These are phyloP conservation scores for Triops longicaudatus DNA, from an alignment of 1,140 invertebrate genomes.

Conservation along the genomic window DNA sequence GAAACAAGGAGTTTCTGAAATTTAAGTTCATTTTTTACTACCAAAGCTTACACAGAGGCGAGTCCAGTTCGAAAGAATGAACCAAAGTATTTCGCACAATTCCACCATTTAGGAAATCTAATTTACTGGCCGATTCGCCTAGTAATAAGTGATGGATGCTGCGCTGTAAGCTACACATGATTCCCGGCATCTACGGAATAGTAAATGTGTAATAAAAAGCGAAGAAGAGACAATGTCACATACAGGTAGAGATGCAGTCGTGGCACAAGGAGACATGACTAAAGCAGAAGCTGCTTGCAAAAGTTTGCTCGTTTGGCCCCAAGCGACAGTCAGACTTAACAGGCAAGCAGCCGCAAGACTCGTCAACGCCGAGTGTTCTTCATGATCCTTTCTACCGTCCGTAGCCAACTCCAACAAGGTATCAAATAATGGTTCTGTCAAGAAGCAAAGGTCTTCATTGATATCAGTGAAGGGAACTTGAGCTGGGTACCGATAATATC, in stretches of 20 bases:
- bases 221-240: slow-evolving; percentile 16
- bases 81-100: slow-evolving; percentile 67
- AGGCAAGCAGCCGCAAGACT: slow-evolving; percentile 70
- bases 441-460: slow-evolving; percentile 49
- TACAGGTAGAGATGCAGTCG: slow-evolving; percentile 51
- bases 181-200: slow-evolving; percentile 63
- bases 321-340: slow-evolving; percentile 79
- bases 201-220: slow-evolving; percentile 26
- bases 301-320: slow-evolving; percentile 86
- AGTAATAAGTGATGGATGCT: slow-evolving; percentile 80
- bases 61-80: slow-evolving; percentile 55
- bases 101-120: slow-evolving; percentile 80
- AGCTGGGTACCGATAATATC: slow-evolving; percentile 56
- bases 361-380: slow-evolving; percentile 61
- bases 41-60: slow-evolving; percentile 41
- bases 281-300: slow-evolving; percentile 75
- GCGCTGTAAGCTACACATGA: slow-evolving; percentile 74
- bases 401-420: slow-evolving; percentile 48
- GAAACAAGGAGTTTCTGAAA: slow-evolving; percentile 19
- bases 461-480: not conserved
- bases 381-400: slow-evolving; percentile 43
- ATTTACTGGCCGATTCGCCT: slow-evolving; percentile 62
- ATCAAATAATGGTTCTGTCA: slow-evolving; percentile 69
- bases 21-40: slow-evolving; percentile 15
- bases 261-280: slow-evolving; percentile 71